Evolutionary conservation across 2,888 invertebrate genomes (phyloP).

Genomic region (Cetonia aurata): DNA sequence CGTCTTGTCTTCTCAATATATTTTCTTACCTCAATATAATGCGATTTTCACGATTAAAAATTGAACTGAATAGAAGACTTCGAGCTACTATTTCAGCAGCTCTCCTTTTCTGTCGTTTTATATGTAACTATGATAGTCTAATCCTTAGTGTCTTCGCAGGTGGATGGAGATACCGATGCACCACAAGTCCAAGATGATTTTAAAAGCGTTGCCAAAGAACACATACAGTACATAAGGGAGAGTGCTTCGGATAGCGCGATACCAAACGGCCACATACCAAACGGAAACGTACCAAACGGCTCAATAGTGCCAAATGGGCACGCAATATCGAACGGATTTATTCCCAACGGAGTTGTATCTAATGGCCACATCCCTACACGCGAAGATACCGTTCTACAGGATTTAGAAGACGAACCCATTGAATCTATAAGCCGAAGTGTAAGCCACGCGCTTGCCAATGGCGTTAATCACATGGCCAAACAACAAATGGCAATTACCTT

Average conservation of each 20-base stretch:
- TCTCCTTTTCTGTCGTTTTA: no score
- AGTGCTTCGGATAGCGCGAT: slow-evolving; percentile 47
- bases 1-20: no score
- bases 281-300: slow-evolving; percentile 44
- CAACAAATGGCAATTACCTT: slow-evolving; percentile 52
- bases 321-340: slow-evolving; percentile 40
- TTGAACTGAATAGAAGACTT: neutral
- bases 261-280: slow-evolving; percentile 39
- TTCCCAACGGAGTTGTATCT: slow-evolving; percentile 51
- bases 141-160: slow-evolving; percentile 66
- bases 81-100: no score
- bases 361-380: slow-evolving; percentile 49
- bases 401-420: slow-evolving; percentile 62
- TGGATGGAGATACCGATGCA: slow-evolving; percentile 89
- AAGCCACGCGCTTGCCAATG: slow-evolving; percentile 64
- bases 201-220: slow-evolving; percentile 75
- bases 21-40: no score
- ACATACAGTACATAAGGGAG: slow-evolving; percentile 74
- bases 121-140: neutral
- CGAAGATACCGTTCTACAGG: slow-evolving; percentile 56
- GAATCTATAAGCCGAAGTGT: slow-evolving; percentile 62
- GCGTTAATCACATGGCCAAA: slow-evolving; percentile 67
- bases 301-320: slow-evolving; percentile 34
- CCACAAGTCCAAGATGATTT: slow-evolving; percentile 84
- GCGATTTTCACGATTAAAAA: no score